Evolutionary conservation across 2,113 vertebrate species (phyloP).

Genomic region (Ardeotis arabs): DNA sequence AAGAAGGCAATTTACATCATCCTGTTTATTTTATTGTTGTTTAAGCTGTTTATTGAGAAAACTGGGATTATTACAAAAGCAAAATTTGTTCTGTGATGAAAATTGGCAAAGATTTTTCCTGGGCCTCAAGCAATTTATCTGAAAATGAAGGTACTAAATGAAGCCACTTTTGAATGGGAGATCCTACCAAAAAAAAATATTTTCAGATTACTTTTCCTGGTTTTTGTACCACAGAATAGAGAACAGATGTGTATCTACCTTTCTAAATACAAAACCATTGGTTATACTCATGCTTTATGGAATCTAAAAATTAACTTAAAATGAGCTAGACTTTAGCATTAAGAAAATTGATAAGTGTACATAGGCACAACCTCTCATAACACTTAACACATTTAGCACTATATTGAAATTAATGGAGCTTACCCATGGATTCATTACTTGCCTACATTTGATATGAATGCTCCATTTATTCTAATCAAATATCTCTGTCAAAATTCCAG

Average conservation of each 20-base stretch:
- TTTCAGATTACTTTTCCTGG: background rate
- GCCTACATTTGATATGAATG: constrained; percentile 12
- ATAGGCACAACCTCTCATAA: background rate
- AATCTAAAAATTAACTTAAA: constrained; percentile 2
- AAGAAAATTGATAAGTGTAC: background rate
- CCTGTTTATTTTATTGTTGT: background rate
- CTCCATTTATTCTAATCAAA: constrained; percentile 53
- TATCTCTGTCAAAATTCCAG: constrained; percentile 23
- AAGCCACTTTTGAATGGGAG: constrained; percentile 2
- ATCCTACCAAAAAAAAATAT: background rate
- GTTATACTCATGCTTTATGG: background rate
- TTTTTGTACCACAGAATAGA: background rate
- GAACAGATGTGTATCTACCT: constrained; percentile 9
- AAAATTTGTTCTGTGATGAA: background rate
- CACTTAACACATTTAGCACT: constrained; percentile 10
- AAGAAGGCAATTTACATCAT: background rate
- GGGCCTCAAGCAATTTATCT: background rate
- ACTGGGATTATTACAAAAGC: background rate
- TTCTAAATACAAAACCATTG: background rate
- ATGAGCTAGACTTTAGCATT: constrained; percentile 1
- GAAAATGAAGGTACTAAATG: background rate
- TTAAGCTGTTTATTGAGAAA: background rate
- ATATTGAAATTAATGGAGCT: constrained; percentile 51
- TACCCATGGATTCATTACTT: constrained; percentile 45
- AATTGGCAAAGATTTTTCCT: background rate